Conservation (phyloP, 2,113 vertebrate genomes). For the Capreolus pygargus region DNA sequence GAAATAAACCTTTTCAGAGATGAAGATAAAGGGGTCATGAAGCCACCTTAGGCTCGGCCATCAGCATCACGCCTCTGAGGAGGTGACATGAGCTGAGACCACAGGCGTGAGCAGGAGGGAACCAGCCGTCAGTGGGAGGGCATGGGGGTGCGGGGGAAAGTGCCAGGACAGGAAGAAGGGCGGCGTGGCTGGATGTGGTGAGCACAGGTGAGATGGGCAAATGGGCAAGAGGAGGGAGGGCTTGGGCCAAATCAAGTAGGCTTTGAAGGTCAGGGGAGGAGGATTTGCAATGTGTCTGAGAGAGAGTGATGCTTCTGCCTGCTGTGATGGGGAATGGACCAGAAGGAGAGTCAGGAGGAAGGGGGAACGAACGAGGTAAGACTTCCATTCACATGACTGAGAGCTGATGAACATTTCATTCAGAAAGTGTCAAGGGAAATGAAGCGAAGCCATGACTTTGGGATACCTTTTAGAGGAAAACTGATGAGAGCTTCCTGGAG, state of each 20-base stretch:
- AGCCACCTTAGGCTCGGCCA: not conserved
- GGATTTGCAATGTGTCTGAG: not conserved
- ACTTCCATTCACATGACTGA: rapidly evolving
- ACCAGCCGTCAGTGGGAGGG: not conserved
- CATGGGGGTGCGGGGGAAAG: rapidly evolving
- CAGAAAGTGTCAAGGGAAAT: rapidly evolving
- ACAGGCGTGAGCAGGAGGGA: not conserved
- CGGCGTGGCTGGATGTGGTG: rapidly evolving
- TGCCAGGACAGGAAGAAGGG: not conserved
- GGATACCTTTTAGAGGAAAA: not conserved
- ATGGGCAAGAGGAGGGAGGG: not conserved
- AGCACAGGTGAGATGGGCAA: rapidly evolving
- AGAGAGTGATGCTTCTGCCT: not conserved
- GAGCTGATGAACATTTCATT: not conserved
- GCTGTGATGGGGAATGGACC: too few species aligned
- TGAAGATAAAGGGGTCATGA: too few species aligned
- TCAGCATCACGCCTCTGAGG: not conserved
- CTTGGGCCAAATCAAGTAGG: too few species aligned
- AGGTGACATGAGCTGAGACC: not conserved
- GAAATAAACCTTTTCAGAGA: not conserved
- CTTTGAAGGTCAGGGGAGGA: not conserved
- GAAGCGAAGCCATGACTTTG: not conserved
- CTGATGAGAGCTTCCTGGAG: not conserved
- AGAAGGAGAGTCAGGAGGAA: rapidly evolving
- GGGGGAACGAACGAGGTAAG: rapidly evolving